Evolutionary conservation across 1,140 invertebrate species (phyloP).

Genomic region (Aphelenchoides avenae): DNA sequence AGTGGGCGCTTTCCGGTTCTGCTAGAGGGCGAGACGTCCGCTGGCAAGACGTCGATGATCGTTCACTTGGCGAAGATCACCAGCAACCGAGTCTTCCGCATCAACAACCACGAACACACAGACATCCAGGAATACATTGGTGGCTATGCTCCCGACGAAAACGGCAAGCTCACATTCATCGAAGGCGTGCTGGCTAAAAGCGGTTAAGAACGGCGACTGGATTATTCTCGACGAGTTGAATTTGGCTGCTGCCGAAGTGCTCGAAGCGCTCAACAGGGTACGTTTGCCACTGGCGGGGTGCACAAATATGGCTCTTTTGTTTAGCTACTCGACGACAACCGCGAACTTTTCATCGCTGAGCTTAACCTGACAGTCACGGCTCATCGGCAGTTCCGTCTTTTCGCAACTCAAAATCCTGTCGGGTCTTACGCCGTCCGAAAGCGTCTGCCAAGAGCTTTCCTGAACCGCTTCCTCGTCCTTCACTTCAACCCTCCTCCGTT

Average conservation of each 20-base stretch:
- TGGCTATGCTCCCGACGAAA: slow-evolving; percentile 74
- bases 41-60: slow-evolving; percentile 96
- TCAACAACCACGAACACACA: slow-evolving; percentile 99
- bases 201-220: slow-evolving; percentile 95
- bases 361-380: slow-evolving; percentile 74
- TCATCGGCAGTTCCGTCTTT: slow-evolving; percentile 87
- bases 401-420: slow-evolving; percentile 98
- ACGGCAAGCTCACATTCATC: slow-evolving; percentile 82
- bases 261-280: slow-evolving; percentile 91
- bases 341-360: slow-evolving; percentile 93
- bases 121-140: slow-evolving; percentile 95
- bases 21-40: slow-evolving; percentile 91
- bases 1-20: slow-evolving; percentile 79
- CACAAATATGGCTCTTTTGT: too few species aligned
- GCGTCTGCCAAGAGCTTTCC: slow-evolving; percentile 85
- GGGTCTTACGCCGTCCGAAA: slow-evolving; percentile 94
- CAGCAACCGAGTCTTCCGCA: slow-evolving; percentile 87
- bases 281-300: too few species aligned
- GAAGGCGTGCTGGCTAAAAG: slow-evolving; percentile 87
- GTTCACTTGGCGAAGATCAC: slow-evolving; percentile 82
- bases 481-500: slow-evolving; percentile 93
- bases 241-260: slow-evolving; percentile 91
- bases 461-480: slow-evolving; percentile 93
- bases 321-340: slow-evolving; percentile 86
- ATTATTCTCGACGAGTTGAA: slow-evolving; percentile 98